These are phyloP conservation scores for Chymomyza procnemis DNA, from an alignment of 2,888 invertebrate genomes.

Conservation along the genomic window DNA sequence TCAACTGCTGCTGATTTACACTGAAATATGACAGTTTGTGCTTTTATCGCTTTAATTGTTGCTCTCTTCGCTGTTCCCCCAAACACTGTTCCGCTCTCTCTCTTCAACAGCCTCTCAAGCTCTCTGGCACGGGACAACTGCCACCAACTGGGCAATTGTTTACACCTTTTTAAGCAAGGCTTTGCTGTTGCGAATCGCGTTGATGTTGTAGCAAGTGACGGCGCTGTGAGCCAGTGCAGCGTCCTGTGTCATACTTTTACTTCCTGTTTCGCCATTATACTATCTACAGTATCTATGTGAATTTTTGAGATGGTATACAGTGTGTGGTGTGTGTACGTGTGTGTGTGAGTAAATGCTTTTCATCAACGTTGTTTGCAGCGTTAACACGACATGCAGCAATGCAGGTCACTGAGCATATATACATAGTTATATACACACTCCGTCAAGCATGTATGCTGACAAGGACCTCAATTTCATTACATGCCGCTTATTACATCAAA, in stretches of 20 bases:
- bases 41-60: conserved; percentile 71
- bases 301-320: conserved; percentile 2
- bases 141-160: neutral
- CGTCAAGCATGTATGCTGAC: conserved; percentile 2
- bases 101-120: too few relatives aligned
- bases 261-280: conserved; percentile 49
- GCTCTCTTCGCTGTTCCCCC: conserved; percentile 24
- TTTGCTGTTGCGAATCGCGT: neutral
- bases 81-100: conserved; percentile 10
- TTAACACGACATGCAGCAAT: conserved; percentile 39
- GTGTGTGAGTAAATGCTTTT: conserved; percentile 12
- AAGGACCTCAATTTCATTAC: neutral
- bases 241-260: conserved; percentile 69
- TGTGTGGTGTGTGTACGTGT: conserved; percentile 5
- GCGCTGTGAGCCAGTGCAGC: conserved; percentile 19
- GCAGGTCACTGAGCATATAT: conserved; percentile 49
- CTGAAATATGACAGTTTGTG: conserved; percentile 58
- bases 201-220: conserved; percentile 5
- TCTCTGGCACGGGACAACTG: too few relatives aligned
- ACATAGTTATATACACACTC: conserved; percentile 1
- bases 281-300: neutral
- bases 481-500: neutral
- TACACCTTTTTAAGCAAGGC: neutral
- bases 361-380: conserved; percentile 34
- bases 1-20: conserved; percentile 61